These are phyloP conservation scores for Chrysaora quinquecirrha DNA, from an alignment of 30 jellyfish, hydroid and myxozoan species.

Conservation along the genomic window DNA sequence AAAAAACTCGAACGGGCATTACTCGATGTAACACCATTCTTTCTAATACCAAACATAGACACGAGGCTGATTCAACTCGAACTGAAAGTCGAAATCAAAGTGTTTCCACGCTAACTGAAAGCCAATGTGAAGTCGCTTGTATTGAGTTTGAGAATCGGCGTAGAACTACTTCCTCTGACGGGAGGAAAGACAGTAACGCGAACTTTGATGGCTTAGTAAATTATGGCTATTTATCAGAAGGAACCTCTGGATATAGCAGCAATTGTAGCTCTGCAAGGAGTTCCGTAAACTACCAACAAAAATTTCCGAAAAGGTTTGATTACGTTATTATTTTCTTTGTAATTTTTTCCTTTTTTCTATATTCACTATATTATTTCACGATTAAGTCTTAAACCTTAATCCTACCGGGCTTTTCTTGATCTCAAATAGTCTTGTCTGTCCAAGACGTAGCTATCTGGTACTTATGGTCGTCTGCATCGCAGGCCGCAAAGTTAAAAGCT, in stretches of 20 bases:
- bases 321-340: background rate
- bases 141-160: background rate
- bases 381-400: no score
- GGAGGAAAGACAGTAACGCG: background rate
- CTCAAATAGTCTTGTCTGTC: no score
- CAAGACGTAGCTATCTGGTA: no score
- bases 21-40: background rate
- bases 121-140: background rate
- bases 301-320: slow-evolving; percentile 35
- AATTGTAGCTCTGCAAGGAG: slow-evolving; percentile 60
- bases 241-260: slow-evolving; percentile 65
- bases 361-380: no score
- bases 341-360: no score
- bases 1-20: background rate
- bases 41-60: background rate
- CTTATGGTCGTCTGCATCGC: no score
- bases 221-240: slow-evolving; percentile 60
- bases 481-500: no score
- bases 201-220: background rate
- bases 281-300: slow-evolving; percentile 27
- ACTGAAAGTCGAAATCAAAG: background rate
- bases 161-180: background rate
- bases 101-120: background rate
- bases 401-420: no score
- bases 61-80: background rate